Conservation (phyloP, 2,888 invertebrate genomes). For the Mimachlamys varia region DNA sequence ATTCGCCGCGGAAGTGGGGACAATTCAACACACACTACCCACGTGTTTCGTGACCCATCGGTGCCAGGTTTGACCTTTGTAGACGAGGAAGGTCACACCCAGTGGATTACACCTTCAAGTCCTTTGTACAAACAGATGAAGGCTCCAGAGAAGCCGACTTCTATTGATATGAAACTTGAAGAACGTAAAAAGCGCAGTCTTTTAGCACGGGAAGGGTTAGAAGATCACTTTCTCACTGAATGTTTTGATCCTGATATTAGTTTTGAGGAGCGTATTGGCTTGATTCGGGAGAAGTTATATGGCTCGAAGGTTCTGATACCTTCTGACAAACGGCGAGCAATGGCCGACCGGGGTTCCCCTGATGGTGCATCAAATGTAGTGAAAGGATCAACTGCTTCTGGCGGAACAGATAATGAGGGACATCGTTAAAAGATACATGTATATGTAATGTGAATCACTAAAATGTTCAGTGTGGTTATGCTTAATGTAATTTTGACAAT, state of each 20-base stretch:
- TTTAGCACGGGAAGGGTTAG: constrained; percentile 36
- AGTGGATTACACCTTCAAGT: constrained; percentile 46
- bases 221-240: constrained; percentile 49
- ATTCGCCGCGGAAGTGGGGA: background rate
- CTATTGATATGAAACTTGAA: background rate
- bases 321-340: background rate
- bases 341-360: constrained; percentile 46
- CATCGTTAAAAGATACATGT: background rate
- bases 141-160: background rate
- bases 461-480: background rate
- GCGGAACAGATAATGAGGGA: constrained; percentile 18
- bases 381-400: background rate
- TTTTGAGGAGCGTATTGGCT: constrained; percentile 48
- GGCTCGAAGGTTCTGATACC: constrained; percentile 40
- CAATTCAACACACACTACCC: background rate
- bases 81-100: constrained; percentile 43
- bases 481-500: background rate
- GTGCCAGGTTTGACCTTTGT: constrained; percentile 44
- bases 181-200: constrained; percentile 16
- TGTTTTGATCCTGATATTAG: constrained; percentile 53
- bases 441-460: background rate
- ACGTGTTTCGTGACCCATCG: background rate
- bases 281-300: constrained; percentile 50
- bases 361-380: constrained; percentile 47
- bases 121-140: constrained; percentile 41